phyloP scores from a whole-genome alignment of 2,113 vertebrate species.

The Neolamprologus modestus region DNA sequence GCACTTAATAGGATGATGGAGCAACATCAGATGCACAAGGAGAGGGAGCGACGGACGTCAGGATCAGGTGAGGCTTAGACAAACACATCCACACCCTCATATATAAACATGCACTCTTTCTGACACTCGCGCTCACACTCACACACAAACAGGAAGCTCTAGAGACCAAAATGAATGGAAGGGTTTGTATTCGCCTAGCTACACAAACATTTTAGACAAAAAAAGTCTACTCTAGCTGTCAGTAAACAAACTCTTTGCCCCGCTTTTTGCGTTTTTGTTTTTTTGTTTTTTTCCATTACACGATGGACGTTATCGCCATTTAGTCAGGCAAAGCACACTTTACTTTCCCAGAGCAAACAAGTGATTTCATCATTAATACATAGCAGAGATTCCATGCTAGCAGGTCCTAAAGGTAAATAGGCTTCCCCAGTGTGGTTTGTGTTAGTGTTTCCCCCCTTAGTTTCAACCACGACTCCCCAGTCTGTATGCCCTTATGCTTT shows the following conservation, averaged over 20 bases:
- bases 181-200: not conserved
- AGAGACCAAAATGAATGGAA: not conserved
- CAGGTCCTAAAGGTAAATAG: not conserved
- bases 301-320: not conserved
- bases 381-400: not conserved
- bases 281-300: not conserved
- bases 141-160: not conserved
- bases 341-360: slow-evolving; percentile 18
- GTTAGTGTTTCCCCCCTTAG: slow-evolving; percentile 14
- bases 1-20: slow-evolving; percentile 84
- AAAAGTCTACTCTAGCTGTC: not conserved
- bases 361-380: not conserved
- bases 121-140: not conserved
- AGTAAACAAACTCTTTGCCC: not conserved
- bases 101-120: not conserved
- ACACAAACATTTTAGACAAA: not conserved
- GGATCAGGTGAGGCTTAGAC: slow-evolving; percentile 70
- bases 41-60: slow-evolving; percentile 88
- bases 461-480: slow-evolving; percentile 26
- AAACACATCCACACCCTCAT: slow-evolving; percentile 23
- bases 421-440: slow-evolving; percentile 20
- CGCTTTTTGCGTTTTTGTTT: not conserved
- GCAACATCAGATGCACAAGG: slow-evolving; percentile 85
- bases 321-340: not conserved
- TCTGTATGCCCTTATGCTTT: slow-evolving; percentile 35